Conservation (phyloP, 2,113 vertebrate species). For the Tapirus terrestris region DNA sequence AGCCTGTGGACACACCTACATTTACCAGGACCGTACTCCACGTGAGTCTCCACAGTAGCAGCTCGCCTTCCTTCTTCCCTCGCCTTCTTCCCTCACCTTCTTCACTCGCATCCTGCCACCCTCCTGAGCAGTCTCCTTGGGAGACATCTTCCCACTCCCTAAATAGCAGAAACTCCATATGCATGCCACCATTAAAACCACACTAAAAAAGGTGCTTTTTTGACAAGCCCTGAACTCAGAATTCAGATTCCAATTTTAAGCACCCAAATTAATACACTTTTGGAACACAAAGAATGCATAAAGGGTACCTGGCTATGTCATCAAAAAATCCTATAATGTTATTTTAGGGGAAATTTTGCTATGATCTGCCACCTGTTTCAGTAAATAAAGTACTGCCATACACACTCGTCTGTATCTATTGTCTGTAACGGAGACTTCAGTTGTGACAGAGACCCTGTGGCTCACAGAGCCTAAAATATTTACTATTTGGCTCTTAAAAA, state of each 20-base stretch:
- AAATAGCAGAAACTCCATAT: background rate
- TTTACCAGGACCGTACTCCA: accelerated
- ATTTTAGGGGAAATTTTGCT: background rate
- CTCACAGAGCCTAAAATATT: background rate
- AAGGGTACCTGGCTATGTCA: background rate
- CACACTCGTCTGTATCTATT: background rate
- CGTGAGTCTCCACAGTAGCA: background rate
- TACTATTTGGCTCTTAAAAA: background rate
- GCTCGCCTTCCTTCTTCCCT: background rate
- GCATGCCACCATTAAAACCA: background rate
- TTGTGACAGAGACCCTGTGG: background rate
- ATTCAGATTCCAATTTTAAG: background rate
- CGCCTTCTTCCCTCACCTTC: background rate
- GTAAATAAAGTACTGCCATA: background rate
- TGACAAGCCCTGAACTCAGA: background rate
- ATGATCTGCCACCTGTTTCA: background rate
- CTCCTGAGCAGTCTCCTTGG: background rate
- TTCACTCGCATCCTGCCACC: no score
- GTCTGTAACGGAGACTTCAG: background rate
- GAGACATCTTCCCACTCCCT: background rate
- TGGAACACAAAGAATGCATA: background rate
- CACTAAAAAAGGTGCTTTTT: background rate
- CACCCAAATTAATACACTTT: background rate
- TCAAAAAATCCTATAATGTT: background rate
- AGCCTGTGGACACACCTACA: no score